phyloP scores from a whole-genome alignment of 2,797 vertebrate species.

The Syndactyla subalaris region DNA sequence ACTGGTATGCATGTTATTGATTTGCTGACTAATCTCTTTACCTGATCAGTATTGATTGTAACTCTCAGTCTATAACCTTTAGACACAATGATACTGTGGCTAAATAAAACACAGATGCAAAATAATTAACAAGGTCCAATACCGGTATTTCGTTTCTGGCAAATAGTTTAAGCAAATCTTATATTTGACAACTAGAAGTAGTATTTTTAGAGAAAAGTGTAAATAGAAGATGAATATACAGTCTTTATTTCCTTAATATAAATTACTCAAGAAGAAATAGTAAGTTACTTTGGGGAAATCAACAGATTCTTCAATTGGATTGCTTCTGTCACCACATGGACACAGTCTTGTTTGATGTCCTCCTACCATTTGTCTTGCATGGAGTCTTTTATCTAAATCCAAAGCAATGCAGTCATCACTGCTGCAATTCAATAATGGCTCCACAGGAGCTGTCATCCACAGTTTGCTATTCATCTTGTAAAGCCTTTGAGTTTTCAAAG shows the following conservation, averaged over 20 bases:
- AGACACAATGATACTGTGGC: slow-evolving; percentile 60
- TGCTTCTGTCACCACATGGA: slow-evolving; percentile 95
- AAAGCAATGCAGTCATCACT: slow-evolving; percentile 95
- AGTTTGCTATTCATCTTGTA: slow-evolving; percentile 97
- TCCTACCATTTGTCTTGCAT: slow-evolving; percentile 94
- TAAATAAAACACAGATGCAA: slow-evolving; percentile 73
- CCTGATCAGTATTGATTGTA: slow-evolving; percentile 79
- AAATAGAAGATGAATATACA: slow-evolving; percentile 79
- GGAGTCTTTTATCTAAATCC: slow-evolving; percentile 98
- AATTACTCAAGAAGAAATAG: slow-evolving; percentile 91
- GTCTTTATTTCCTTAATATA: slow-evolving; percentile 84
- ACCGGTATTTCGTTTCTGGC: slow-evolving; percentile 45
- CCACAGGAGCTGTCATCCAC: slow-evolving; percentile 91
- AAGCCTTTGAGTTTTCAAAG: slow-evolving; percentile 94
- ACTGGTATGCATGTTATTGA: slow-evolving; percentile 66
- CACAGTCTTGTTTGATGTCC: slow-evolving; percentile 97
- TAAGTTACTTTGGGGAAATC: slow-evolving; percentile 92
- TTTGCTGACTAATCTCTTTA: slow-evolving; percentile 80
- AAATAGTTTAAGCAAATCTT: slow-evolving; percentile 43
- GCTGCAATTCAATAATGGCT: slow-evolving; percentile 98
- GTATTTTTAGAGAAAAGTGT: slow-evolving; percentile 72
- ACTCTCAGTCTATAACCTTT: slow-evolving; percentile 79
- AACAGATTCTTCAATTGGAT: slow-evolving; percentile 91
- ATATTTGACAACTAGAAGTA: slow-evolving; percentile 54
- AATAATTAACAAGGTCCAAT: slow-evolving; percentile 70